Evolutionary conservation across 2,888 invertebrate species (phyloP).

Genomic region (Chalcosyrphus nemorum): DNA sequence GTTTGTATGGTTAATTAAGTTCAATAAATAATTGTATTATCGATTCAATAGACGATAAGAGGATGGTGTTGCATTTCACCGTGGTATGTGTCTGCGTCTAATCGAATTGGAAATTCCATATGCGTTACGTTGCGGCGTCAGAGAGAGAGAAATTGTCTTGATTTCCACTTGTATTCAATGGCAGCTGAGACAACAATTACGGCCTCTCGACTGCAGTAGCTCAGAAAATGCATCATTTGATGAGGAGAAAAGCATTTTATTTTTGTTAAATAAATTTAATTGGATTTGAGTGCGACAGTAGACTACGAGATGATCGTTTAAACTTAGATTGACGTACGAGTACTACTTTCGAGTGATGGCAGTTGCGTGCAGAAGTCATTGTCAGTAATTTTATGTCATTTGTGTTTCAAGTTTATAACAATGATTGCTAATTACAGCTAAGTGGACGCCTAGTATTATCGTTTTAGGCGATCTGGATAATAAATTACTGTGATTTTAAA

Average conservation of each 20-base stretch:
- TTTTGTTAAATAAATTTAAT: slow-evolving; percentile 32
- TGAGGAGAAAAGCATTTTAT: neutral
- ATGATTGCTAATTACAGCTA: slow-evolving; percentile 9
- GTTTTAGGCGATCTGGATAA: neutral
- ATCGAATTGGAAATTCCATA: slow-evolving; percentile 19
- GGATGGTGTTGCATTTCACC: neutral
- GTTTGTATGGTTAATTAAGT: slow-evolving; percentile 20
- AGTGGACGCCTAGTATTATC: neutral
- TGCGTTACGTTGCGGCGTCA: neutral
- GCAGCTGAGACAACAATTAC: neutral
- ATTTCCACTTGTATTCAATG: neutral
- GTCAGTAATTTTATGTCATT: neutral
- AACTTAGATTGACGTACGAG: slow-evolving; percentile 32
- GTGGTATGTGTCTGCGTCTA: neutral
- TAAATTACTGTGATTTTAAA: neutral
- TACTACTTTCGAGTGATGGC: neutral
- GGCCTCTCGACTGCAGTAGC: neutral
- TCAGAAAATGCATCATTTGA: slow-evolving; percentile 12
- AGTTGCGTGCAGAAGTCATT: slow-evolving; percentile 38
- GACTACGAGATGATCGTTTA: slow-evolving; percentile 12
- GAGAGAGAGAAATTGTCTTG: slow-evolving; percentile 21
- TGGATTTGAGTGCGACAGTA: slow-evolving; percentile 33
- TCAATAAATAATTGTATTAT: slow-evolving; percentile 36
- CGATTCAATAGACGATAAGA: slow-evolving; percentile 28
- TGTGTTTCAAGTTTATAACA: slow-evolving; percentile 4